These are phyloP conservation scores for Erpobdella octoculata DNA, from an alignment of 2,888 invertebrate species.

Conservation along the genomic window DNA sequence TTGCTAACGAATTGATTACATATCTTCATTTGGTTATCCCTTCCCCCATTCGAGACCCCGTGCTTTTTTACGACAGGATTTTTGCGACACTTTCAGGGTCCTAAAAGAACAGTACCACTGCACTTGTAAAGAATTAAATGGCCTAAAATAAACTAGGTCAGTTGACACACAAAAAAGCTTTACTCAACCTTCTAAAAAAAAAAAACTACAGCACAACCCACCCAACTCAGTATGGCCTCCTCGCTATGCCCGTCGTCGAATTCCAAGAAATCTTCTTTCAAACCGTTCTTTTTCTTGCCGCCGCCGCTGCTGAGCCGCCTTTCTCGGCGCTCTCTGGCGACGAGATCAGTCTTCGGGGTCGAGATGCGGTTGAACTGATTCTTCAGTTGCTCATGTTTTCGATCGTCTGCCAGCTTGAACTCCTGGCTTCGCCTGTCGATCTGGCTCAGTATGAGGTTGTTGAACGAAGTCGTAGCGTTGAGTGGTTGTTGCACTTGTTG, in stretches of 20 bases:
- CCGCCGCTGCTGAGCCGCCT: constrained; percentile 29
- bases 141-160: neutral
- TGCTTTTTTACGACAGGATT: too few species aligned
- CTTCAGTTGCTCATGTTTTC: constrained; percentile 38
- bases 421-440: constrained; percentile 43
- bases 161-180: neutral
- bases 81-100: too few species aligned
- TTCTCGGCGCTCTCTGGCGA: constrained; percentile 44
- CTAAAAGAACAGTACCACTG: too few species aligned
- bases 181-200: neutral
- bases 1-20: too few species aligned
- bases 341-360: constrained; percentile 44
- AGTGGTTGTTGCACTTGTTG: constrained; percentile 29
- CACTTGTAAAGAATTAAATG: too few species aligned
- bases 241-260: neutral
- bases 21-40: too few species aligned
- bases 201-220: neutral
- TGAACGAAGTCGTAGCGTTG: constrained; percentile 38
- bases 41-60: too few species aligned
- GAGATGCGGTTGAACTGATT: constrained; percentile 42
- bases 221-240: constrained; percentile 16
- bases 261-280: neutral
- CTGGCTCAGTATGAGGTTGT: constrained; percentile 48
- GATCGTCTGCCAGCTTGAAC: constrained; percentile 1
- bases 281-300: neutral